These are phyloP conservation scores for Onychorhynchus coronatus DNA, from an alignment of 2,113 vertebrate species.

Conservation along the genomic window DNA sequence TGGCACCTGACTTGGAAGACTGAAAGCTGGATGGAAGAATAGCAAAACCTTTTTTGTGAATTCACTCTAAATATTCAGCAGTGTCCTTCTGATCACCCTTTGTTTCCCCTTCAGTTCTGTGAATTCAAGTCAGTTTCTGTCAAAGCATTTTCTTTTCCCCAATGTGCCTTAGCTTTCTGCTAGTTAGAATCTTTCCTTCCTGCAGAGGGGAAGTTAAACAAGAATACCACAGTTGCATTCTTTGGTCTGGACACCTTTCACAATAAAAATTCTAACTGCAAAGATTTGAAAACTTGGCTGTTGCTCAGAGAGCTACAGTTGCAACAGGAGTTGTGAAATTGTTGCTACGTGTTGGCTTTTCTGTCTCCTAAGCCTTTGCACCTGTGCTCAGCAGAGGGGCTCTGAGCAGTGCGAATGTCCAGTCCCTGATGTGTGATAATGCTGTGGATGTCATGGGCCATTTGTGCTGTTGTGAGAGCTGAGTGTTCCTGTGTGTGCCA, in stretches of 20 bases:
- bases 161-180: not conserved
- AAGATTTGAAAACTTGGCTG: not conserved
- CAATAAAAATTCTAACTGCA: not conserved
- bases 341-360: not conserved
- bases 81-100: not conserved
- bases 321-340: not conserved
- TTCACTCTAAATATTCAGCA: not conserved
- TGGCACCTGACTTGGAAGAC: not conserved
- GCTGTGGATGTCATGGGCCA: not conserved
- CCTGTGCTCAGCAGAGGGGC: fast-evolving
- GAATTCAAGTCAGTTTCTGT: not conserved
- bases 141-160: not conserved
- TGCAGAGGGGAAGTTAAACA: not conserved
- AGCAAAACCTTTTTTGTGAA: not conserved
- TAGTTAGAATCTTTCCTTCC: not conserved
- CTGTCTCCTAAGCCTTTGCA: not conserved
- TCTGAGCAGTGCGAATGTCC: not conserved
- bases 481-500: not conserved
- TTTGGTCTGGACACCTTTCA: not conserved
- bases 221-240: fast-evolving
- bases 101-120: not conserved
- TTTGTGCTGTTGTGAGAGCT: not conserved
- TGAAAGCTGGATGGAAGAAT: not conserved
- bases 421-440: not conserved
- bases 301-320: not conserved